Base-by-base conservation (phyloP, 2,888 invertebrate species). In the Mactromeris polynyma region DNA sequence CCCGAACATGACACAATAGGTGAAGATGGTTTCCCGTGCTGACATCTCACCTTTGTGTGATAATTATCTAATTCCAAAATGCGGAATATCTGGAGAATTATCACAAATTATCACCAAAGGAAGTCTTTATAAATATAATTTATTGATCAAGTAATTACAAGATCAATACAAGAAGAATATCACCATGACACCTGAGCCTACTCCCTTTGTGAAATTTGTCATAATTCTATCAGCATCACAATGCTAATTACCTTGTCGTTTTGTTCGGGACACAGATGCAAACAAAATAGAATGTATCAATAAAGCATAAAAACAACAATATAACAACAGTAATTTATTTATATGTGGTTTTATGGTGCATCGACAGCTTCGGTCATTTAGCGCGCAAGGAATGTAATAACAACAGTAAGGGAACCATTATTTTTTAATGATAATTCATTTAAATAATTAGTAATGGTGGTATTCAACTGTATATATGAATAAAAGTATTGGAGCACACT, bases 31-130 rank as follows among this genome's bases (percentile, higher is more conserved):
- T 36, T 19, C 31, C n/a, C 73, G 26, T 26, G 73, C 73, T 14
- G 36, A 73, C 36, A 73, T 73, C 73, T 73, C 73, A 73, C 73
- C 73, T 73, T 33, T 73, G 33, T 73, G 36, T 36, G 73, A 36
- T 33, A 73, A 73, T 36, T 64, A 64, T 64, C 58, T 26, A 1
- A 64, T 26, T 64, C n/a, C n/a, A n/a, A 64, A 64, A 26, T 64
- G 58, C 26, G 58, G 58, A 4, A 64, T 64, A 64, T 64, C 58
- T 26, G 58, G 26, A 26, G 58, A n/a, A 26, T 64, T 64, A 64
- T 64, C 58, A 26, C 58, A 64, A 64, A 64, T 64, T 64, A 64
- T 64, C 58, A 26, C 58, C 26, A 26, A 64, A 64, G 58, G 26
- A 64, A 64, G 17, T 46, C 46, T 46, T 46, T 46, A 17, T 46